phyloP scores from a whole-genome alignment of 2,113 vertebrate genomes.

The Illadopsis cleaveri region DNA sequence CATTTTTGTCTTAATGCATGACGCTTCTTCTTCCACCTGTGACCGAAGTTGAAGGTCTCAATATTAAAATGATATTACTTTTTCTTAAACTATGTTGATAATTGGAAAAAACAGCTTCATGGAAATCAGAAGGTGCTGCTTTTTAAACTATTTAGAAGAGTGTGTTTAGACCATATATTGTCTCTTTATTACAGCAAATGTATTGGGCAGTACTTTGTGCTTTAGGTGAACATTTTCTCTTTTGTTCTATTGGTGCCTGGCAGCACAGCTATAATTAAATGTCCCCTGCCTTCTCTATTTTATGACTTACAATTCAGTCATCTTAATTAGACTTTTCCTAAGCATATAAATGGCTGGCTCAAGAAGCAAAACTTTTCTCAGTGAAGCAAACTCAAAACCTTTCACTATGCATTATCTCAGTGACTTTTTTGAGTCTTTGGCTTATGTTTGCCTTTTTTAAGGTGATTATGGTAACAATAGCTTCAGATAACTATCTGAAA shows the following conservation, averaged over 20 bases:
- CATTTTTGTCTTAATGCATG: conserved; percentile 41
- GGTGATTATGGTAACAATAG: background rate
- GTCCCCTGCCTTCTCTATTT: conserved; percentile 30
- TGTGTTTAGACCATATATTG: background rate
- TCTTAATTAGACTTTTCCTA: conserved; percentile 44
- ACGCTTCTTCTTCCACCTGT: conserved; percentile 26
- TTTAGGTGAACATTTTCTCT: conserved; percentile 15
- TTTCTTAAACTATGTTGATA: conserved; percentile 16
- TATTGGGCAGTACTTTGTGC: background rate
- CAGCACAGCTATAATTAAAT: conserved; percentile 51
- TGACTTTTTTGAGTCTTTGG: background rate
- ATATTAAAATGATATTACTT: background rate
- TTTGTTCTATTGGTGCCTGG: background rate
- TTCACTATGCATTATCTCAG: background rate
- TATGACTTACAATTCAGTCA: conserved; percentile 23
- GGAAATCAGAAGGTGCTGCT: background rate
- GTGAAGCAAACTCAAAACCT: background rate
- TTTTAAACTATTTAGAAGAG: background rate
- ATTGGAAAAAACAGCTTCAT: conserved; percentile 15
- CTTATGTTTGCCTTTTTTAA: background rate
- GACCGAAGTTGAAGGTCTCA: conserved; percentile 22
- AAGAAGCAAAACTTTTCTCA: background rate
- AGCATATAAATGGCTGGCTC: background rate
- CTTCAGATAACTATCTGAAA: background rate
- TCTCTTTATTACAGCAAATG: background rate